Evolutionary conservation across 1,140 invertebrate species (phyloP).

Genomic region (Drosophila obscura): DNA sequence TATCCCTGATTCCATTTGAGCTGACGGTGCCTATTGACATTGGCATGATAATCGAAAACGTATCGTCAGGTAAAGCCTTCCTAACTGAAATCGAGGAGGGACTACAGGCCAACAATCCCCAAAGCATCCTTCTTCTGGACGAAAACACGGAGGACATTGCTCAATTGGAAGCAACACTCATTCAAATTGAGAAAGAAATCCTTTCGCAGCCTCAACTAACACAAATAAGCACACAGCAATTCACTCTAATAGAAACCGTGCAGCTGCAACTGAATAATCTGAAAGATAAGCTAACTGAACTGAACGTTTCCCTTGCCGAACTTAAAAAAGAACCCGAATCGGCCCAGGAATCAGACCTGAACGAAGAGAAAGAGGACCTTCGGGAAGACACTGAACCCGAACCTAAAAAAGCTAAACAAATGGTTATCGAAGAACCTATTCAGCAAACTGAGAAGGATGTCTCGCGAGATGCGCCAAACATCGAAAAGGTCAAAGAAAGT

Average conservation of each 20-base stretch:
- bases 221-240: conserved; percentile 52
- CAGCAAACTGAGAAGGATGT: conserved; percentile 5
- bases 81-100: conserved; percentile 65
- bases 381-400: conserved; percentile 26
- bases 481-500: background rate
- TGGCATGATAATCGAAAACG: conserved; percentile 57
- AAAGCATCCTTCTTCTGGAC: conserved; percentile 49
- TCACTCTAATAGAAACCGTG: conserved; percentile 52
- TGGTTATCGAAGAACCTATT: conserved; percentile 20
- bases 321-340: conserved; percentile 34
- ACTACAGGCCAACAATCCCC: conserved; percentile 51
- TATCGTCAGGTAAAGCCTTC: conserved; percentile 63
- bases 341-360: conserved; percentile 16
- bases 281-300: conserved; percentile 43
- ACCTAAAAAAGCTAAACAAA: conserved; percentile 30
- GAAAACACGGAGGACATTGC: conserved; percentile 57
- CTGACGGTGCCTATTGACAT: conserved; percentile 46
- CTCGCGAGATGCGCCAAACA: background rate
- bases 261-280: conserved; percentile 57
- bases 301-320: conserved; percentile 23
- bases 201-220: conserved; percentile 52
- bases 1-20: conserved; percentile 21
- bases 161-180: conserved; percentile 57
- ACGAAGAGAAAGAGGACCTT: conserved; percentile 9
- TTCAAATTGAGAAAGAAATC: conserved; percentile 68